Conservation (phyloP, 1,140 invertebrate species). For the Neoseiulus cucumeris region DNA sequence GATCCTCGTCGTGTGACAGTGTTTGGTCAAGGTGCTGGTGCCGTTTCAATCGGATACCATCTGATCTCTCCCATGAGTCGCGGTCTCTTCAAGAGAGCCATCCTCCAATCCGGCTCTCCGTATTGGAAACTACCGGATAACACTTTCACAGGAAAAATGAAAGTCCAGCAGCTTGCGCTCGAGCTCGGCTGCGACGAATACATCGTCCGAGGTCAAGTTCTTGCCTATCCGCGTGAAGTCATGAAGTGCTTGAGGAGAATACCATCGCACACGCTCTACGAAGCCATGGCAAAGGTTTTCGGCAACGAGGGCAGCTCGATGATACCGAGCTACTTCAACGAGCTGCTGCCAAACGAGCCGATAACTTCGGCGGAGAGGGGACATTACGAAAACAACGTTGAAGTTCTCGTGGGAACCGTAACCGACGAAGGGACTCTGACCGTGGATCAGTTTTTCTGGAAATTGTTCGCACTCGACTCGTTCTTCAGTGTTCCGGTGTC, state of each 20-base stretch:
- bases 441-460: constrained; percentile 8
- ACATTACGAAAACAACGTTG: background rate
- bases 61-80: constrained; percentile 35
- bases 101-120: constrained; percentile 17
- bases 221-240: background rate
- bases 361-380: background rate
- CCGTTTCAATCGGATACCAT: constrained; percentile 35
- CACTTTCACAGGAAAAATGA: constrained; percentile 8
- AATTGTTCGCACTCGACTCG: constrained; percentile 1
- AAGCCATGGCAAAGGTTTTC: background rate
- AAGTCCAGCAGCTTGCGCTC: background rate
- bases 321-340: constrained; percentile 10
- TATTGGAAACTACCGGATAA: constrained; percentile 1
- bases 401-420: background rate
- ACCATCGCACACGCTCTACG: background rate
- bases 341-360: background rate
- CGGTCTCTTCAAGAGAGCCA: constrained; percentile 17
- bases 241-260: background rate
- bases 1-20: constrained; percentile 33
- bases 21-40: constrained; percentile 37
- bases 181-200: constrained; percentile 1
- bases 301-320: background rate
- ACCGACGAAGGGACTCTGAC: background rate
- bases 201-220: constrained; percentile 2
- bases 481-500: constrained; percentile 4